Evolutionary conservation across 2,113 vertebrate genomes (phyloP), one percentile per base, ranked within the genome.

Genomic region (Salvelinus sp.): DNA sequence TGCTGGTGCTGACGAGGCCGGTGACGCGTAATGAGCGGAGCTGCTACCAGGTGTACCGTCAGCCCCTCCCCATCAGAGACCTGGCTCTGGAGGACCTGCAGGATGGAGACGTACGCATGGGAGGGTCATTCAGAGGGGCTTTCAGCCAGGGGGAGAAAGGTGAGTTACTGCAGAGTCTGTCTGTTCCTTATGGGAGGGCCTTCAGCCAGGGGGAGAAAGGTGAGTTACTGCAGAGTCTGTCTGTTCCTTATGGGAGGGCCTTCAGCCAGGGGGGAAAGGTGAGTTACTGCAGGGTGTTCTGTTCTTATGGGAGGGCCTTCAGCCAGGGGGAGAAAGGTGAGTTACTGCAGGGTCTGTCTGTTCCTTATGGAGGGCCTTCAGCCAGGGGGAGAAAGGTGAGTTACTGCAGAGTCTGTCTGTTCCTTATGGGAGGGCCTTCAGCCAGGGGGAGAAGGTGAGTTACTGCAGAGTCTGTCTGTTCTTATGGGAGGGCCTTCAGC

Each of bases 131-230:
- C 88, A 92, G 96, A 85, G 96, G 97, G 0, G 98, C 97, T 3
- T 99, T 99, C 65, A 92, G 95, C 77, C 98, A 96, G 65, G 92
- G 95, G 0, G 98, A 99, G 82, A 98, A 98, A 97, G 97, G 98
- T 99, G 84, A 3, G 70, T 38, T 38, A 38, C 33, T 33, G 4
- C 30, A 30, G 30, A 0, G 47, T 48, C 1, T 48, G 47, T 48
- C 23, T 25, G 6, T 10, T 48, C 47, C 10, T 48, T 13, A 13
- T 48, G 0, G 47, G 47, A 13, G 6, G 47, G 47, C 97, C 3
- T 99, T 99, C 66, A 92, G 95, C 77, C 98, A 96, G 47, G 92
- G 95, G 0, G 97, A 99, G 82, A 98, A 98, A 97, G 97, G 98
- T 99, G 84, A 3, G 70, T 28, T 28, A 28, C 28, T 28, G 27